Evolutionary conservation across 1,140 invertebrate species (phyloP), one percentile per base, ranked within the genome.

Genomic region (Hyposmocoma kahamanoa): DNA sequence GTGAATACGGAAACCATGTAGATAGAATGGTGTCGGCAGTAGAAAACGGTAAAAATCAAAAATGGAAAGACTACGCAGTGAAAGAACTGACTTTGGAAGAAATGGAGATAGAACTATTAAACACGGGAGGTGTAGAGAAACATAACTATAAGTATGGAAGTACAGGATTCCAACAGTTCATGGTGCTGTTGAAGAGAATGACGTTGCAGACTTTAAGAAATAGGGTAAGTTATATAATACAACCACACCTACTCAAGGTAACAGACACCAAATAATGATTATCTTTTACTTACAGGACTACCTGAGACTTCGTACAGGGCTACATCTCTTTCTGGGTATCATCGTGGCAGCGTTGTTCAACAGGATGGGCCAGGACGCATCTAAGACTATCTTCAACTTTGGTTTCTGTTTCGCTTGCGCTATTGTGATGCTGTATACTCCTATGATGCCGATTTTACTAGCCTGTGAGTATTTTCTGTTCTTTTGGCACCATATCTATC

Each of bases 341-440:
- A 84, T 94, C 0, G 88, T 94, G n/a, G 93, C 90, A 1, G 85
- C 87, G 0, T 55, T 95, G 19, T 95, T 92, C 70, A 81, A 89
- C 6, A 86, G 90, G 26, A 92, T 94, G 68, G 94, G 93, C 4
- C 90, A 92, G 49, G 92, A 95, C 59, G 94, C 90, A 0, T 93
- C 93, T 0, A 94, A 93, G 64, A 93, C 92, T 0, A 84, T 95
- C 8, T 95, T 93, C 62, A 95, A 94, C 71, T 95, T 94, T 71
- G 93, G 93, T 9, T 95, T 94, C 67, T 94, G 92, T 57, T 95
- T 93, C 49, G 90, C 91, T 0, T 92, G 91, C 53, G 80, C 92
- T 22, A 94, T 95, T 39, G 89, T 91, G 1, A 92, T 94, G 69
- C 86, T 95, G 47, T 95, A 94, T 67, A 88, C 94, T 18, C 92